Evolutionary conservation across 2,888 invertebrate genomes (phyloP), one percentile per base, ranked within the genome.

Genomic region (Cyclophora albipunctata): DNA sequence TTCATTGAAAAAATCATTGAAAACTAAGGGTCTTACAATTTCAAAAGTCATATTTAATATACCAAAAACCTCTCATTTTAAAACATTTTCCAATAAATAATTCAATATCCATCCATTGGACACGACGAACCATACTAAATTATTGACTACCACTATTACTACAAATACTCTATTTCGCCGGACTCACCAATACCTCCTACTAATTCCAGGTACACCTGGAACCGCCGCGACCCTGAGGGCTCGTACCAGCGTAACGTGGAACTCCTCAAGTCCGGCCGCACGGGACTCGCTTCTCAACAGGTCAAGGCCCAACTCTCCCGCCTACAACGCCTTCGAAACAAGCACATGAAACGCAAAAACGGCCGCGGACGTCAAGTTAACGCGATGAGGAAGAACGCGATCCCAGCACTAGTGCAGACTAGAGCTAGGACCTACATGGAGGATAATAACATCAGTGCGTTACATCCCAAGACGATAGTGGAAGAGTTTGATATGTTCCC

Each of bases 381-480:
- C 50, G 86, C 84, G 54, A 83, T 85, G 84, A 79, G 83, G 52
- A 73, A 75, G 0, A 70, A 67, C 35, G 79, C 74, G n/a, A 73
- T 74, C 0, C 73, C 90, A 20, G 75, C 85, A 33, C 20, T 33
- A 34, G 34, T 43, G 3, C 79, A 88, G 33, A 86, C 90, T 1
- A 91, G 89, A 64, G 90, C 84, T 4, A 67, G 81, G 7, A 91
- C 91, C 0, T 91, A 91, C 67, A 89, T 86, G 4, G 75, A 90
- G 37, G 81, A 90, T 45, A 87, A 86, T 56, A 87, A 88, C 53
- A 82, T 89, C 53, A 90, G 90, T 67, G 90, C 90, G 0, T 72
- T 91, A 3, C 90, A 91, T 62, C 92, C 91, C 2, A 90, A 90
- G 59, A 86, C 90, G 1, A 91, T 91, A 41, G 90, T 91, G 0